Evolutionary conservation across 1,140 invertebrate species (phyloP), one percentile per base, ranked within the genome.

Genomic region (Psilanteris sp.): DNA sequence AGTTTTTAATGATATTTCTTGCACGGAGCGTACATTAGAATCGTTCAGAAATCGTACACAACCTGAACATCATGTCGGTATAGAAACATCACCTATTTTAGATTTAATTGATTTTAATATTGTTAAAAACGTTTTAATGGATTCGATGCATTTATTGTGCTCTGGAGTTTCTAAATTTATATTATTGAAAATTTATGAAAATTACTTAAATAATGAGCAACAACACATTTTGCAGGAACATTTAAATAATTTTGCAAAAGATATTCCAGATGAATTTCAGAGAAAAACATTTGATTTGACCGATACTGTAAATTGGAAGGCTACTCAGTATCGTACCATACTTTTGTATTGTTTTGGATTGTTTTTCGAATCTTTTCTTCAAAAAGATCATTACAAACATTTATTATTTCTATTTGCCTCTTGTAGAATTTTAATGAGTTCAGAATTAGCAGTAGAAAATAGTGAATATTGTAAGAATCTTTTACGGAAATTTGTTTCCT

Each of bases 301-400:
- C 11, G 16, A 39, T 22, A 18, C 7, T n/a, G 1, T 4, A 10
- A 24, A 43, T 14, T 43, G 39, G 39, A 43, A 43, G 14, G 39
- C 22, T 1, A 43, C 20, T 8, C 39, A 26, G 9, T 43, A 22
- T 43, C 16, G 22, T n/a, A n/a, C n/a, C n/a, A n/a, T n/a, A n/a
- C 5, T 43, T 43, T 14, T 43, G 3, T 43, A 43, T 24, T 24
- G 18, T 26, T 8, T 3, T 13, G n/a, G 20, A 7, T 7, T 43
- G n/a, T 10, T 43, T 43, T 6, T 43, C 3, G 6, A 43, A 43
- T 13, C 1, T 13, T 0, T 43, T 7, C 3, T 43, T 7, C 3
- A n/a, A 1, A 9, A 1, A 8, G 11, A 43, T 7, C 1, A 24
- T 8, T 43, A 26, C 6, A 24, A 26, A 3, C 39, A 43, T 26